Evolutionary conservation across 2,113 vertebrate species (phyloP).

Genomic region (human (Homo sapiens)): GRCh38 chr4:134232501-134233000

Average conservation of each 20-base stretch:
- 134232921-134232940: neutral
- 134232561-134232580: neutral
- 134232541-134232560: neutral
- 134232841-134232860: neutral
- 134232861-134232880: neutral
- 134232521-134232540: neutral
- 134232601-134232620: neutral
- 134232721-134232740: neutral
- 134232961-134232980: neutral
- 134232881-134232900: neutral
- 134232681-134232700: neutral
- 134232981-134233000: neutral
- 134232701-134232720: neutral
- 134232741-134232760: neutral
- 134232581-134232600: neutral
- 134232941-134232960: neutral
- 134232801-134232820: neutral
- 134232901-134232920: neutral
- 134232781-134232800: constrained; percentile 9
- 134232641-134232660: neutral
- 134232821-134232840: neutral
- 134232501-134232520: neutral
- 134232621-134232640: neutral
- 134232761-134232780: neutral
- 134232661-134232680: neutral